Evolutionary conservation across 2,888 invertebrate species (phyloP).

Genomic region (Pemphredon lugubris): DNA sequence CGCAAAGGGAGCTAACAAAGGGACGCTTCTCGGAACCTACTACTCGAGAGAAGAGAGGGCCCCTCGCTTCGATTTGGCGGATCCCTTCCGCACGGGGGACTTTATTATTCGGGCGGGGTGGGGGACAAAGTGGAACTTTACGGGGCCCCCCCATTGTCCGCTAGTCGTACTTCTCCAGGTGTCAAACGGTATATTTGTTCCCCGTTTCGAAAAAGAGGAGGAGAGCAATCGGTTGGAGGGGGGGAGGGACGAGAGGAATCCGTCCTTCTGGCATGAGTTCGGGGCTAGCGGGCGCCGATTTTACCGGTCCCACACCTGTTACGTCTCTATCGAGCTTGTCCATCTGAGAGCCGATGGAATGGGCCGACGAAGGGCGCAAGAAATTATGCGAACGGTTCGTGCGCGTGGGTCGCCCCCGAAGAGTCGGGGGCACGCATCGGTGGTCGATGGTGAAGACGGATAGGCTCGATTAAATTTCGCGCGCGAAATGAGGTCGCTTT

Average conservation of each 20-base stretch:
- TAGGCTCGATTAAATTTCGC: conserved; percentile 35
- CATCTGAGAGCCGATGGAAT: conserved; percentile 31
- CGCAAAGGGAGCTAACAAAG: conserved; percentile 64
- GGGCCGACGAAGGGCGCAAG: conserved; percentile 46
- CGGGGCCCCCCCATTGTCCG: conserved; percentile 39
- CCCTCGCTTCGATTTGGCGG: conserved; percentile 43
- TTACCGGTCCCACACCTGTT: conserved; percentile 59
- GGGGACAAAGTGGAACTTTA: conserved; percentile 60
- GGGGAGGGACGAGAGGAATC: neutral
- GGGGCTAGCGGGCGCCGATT: conserved; percentile 36
- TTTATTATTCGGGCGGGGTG: conserved; percentile 69
- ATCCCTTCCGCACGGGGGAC: conserved; percentile 50
- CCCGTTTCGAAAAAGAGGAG: conserved; percentile 20
- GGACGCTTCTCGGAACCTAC: conserved; percentile 47
- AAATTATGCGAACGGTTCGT: conserved; percentile 42
- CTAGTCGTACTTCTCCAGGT: conserved; percentile 57
- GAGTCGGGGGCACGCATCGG: neutral
- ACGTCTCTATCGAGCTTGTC: conserved; percentile 61
- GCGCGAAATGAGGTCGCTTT: too few relatives aligned
- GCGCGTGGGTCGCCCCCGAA: conserved; percentile 9
- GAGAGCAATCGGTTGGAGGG: neutral
- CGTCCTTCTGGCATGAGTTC: conserved; percentile 6
- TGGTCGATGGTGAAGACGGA: conserved; percentile 8
- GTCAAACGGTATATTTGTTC: conserved; percentile 63
- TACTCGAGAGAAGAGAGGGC: conserved; percentile 29